Conservation (phyloP, 2,888 invertebrate genomes). For the Adela reaumurella region DNA sequence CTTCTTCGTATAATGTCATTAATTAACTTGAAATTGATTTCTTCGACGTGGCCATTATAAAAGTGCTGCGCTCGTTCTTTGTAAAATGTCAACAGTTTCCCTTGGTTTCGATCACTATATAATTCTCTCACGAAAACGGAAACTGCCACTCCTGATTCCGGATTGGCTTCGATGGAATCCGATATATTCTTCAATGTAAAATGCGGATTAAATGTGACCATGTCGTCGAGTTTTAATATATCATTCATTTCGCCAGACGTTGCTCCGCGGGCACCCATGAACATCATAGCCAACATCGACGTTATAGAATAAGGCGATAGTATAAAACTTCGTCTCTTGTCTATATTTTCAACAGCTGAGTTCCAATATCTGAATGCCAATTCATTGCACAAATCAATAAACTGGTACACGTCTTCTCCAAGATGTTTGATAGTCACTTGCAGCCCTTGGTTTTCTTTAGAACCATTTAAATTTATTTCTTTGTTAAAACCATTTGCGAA, state of each 20-base stretch:
- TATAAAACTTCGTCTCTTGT: slow-evolving; percentile 71
- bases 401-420: slow-evolving; percentile 72
- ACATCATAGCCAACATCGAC: slow-evolving; percentile 86
- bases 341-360: slow-evolving; percentile 66
- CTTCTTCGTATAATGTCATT: slow-evolving; percentile 78
- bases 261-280: slow-evolving; percentile 79
- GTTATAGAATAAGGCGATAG: slow-evolving; percentile 82
- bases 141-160: slow-evolving; percentile 69
- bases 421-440: slow-evolving; percentile 72
- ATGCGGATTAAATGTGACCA: slow-evolving; percentile 88
- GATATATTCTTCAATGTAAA: slow-evolving; percentile 82
- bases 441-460: slow-evolving; percentile 60
- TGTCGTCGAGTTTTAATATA: slow-evolving; percentile 77
- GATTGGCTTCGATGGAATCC: slow-evolving; percentile 68
- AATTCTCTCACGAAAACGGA: slow-evolving; percentile 80
- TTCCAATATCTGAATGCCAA: slow-evolving; percentile 82
- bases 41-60: slow-evolving; percentile 83
- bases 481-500: slow-evolving; percentile 22
- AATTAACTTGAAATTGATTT: slow-evolving; percentile 77
- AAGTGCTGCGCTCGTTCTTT: slow-evolving; percentile 85
- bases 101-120: slow-evolving; percentile 77
- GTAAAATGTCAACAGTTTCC: slow-evolving; percentile 79
- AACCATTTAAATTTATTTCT: slow-evolving; percentile 36
- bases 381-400: slow-evolving; percentile 78
- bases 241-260: slow-evolving; percentile 91